Conservation (phyloP, 2,888 invertebrate genomes). For the Melanchra persicariae region DNA sequence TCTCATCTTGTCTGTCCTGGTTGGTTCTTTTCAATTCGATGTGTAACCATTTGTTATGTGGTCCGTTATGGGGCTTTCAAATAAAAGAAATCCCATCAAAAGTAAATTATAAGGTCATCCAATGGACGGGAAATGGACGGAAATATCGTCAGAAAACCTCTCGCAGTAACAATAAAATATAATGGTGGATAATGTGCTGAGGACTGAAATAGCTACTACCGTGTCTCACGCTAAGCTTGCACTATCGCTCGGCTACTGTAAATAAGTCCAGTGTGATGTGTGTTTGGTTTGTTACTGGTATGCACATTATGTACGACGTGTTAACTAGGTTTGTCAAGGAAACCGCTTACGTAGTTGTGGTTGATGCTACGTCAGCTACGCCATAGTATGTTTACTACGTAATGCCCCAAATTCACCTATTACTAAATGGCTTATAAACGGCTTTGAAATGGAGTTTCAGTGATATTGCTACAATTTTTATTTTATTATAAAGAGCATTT, state of each 20-base stretch:
- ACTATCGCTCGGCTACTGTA: slow-evolving; percentile 19
- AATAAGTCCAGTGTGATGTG: slow-evolving; percentile 1
- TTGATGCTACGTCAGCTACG: slow-evolving; percentile 32
- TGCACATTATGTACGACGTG: slow-evolving; percentile 10
- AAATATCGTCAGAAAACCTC: slow-evolving; percentile 45
- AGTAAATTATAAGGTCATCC: slow-evolving; percentile 41
- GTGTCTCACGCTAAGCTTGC: slow-evolving; percentile 32
- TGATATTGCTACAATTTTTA: no score
- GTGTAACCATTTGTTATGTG: slow-evolving; percentile 29
- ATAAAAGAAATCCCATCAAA: slow-evolving; percentile 52
- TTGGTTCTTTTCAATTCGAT: slow-evolving; percentile 18
- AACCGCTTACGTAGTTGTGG: slow-evolving; percentile 44
- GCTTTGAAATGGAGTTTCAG: no score
- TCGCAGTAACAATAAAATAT: slow-evolving; percentile 52
- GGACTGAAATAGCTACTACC: slow-evolving; percentile 42
- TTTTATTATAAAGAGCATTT: no score
- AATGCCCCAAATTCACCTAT: background rate
- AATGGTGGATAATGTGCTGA: slow-evolving; percentile 44
- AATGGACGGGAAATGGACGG: slow-evolving; percentile 39
- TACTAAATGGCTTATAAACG: background rate
- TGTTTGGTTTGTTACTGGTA: background rate
- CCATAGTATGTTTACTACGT: slow-evolving; percentile 31
- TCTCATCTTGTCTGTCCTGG: slow-evolving; percentile 16
- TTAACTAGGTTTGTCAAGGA: slow-evolving; percentile 22
- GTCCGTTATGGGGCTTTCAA: slow-evolving; percentile 31